Conservation (phyloP, 2,113 vertebrate species). For the Orthonyx spaldingii region DNA sequence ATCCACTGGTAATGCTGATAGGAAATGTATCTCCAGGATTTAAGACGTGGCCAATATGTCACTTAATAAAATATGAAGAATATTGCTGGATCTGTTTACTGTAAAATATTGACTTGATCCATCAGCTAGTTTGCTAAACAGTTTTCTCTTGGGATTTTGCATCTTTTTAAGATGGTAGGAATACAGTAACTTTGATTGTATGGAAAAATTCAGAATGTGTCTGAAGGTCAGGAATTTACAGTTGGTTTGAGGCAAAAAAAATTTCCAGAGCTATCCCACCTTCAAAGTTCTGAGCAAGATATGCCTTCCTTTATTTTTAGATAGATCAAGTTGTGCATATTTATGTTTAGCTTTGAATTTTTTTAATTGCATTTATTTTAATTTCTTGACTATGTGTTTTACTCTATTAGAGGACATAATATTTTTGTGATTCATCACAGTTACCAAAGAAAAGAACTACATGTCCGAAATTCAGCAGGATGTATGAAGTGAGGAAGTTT, state of each 20-base stretch:
- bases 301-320: not conserved
- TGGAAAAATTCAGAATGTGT: not conserved
- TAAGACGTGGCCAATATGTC: not conserved
- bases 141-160: not conserved
- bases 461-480: not conserved
- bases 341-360: not conserved
- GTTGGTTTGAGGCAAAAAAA: not conserved
- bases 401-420: not conserved
- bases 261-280: not conserved
- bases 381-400: not conserved
- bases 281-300: not conserved
- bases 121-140: not conserved
- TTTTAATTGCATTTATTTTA: not conserved
- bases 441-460: not conserved
- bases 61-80: not conserved
- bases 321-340: not conserved
- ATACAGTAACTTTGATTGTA: not conserved
- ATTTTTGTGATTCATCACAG: not conserved
- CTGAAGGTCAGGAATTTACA: not conserved
- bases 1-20: not conserved
- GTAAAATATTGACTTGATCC: not conserved
- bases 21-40: not conserved
- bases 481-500: not conserved
- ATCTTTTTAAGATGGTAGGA: not conserved
- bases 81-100: not conserved